Evolutionary conservation across 1,140 invertebrate genomes (phyloP).

Genomic region (Linepithema humile): DNA sequence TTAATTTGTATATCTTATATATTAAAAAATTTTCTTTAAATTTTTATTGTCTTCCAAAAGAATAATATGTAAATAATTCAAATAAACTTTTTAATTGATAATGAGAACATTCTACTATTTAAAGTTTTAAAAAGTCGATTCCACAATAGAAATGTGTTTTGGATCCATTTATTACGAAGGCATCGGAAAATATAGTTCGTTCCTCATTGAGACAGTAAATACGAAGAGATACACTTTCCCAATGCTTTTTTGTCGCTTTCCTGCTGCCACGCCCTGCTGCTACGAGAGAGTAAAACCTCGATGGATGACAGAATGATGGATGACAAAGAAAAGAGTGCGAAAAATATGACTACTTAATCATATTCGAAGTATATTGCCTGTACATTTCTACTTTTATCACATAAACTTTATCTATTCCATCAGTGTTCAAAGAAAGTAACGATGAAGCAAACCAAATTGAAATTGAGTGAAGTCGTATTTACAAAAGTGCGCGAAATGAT

Average conservation of each 20-base stretch:
- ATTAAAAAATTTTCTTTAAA: too few species aligned
- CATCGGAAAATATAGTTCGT: slow-evolving; percentile 20
- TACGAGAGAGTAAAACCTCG: slow-evolving; percentile 53
- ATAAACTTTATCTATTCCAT: neutral
- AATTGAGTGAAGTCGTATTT: neutral
- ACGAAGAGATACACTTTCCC: slow-evolving; percentile 69
- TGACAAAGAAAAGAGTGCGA: neutral
- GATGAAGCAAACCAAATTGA: neutral
- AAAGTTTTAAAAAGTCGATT: neutral
- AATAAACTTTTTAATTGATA: too few species aligned
- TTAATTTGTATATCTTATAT: too few species aligned
- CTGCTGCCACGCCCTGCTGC: slow-evolving; percentile 61
- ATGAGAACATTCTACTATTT: too few species aligned
- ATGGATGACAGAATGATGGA: neutral
- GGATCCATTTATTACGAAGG: neutral
- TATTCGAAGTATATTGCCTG: neutral
- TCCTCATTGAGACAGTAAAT: slow-evolving; percentile 42
- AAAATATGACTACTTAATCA: neutral
- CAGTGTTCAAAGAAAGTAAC: neutral
- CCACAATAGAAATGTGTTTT: neutral
- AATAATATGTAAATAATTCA: too few species aligned
- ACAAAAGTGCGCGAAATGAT: slow-evolving; percentile 27
- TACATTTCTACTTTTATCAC: neutral
- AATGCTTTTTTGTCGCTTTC: slow-evolving; percentile 52
- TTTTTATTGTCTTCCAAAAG: too few species aligned